Base-by-base conservation (phyloP, 2,113 vertebrate species). In the Macquaria ambigua region DNA sequence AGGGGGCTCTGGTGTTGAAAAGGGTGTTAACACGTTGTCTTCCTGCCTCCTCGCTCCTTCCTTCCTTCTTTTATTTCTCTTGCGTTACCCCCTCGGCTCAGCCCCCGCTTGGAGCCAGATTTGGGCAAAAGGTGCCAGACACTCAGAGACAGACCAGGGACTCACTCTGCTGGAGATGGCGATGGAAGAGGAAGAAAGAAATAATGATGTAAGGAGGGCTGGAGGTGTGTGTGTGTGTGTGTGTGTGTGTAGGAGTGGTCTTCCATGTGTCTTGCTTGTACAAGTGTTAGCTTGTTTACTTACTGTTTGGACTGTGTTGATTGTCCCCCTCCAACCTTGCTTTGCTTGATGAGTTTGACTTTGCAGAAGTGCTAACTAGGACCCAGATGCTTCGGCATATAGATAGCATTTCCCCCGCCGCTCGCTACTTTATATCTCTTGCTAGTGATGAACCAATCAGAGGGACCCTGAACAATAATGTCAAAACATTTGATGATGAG, bases 61-160 rank as follows among this genome's bases (percentile, higher is more conserved):
- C 87, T 84, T 87, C 81, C 89, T 87, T 79, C 87, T 69, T 64
- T 61, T 39, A 39, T 39, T 39, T 39, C 37, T 39, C 37, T 39
- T 61, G n/a, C 81, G 43, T 68, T n/a, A 4, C 84, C 86, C 78
- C 83, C 66, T 76, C 43, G 12, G 64, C 86, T 83, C 55, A 59
- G 69, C 84, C 81, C 77, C 77, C 85, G 61, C 69, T 85, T 5
- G 21, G 80, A 90, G 84, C 84, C 88, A 78, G 92, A 91, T 91
- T 93, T 89, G 89, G 93, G 92, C 90, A 83, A 86, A 93, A 95
- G 94, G 95, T 96, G 95, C 93, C 90, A 96, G 95, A 96, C 95
- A 78, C 86, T 89, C 78, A 1, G 71, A 92, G 63, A 67, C 87
- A 83, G 90, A 87, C 85, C 89, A 66, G 85, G 71, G 90, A 81